Base-by-base conservation (phyloP, 2,113 vertebrate genomes). In the Lophius piscatorius region DNA sequence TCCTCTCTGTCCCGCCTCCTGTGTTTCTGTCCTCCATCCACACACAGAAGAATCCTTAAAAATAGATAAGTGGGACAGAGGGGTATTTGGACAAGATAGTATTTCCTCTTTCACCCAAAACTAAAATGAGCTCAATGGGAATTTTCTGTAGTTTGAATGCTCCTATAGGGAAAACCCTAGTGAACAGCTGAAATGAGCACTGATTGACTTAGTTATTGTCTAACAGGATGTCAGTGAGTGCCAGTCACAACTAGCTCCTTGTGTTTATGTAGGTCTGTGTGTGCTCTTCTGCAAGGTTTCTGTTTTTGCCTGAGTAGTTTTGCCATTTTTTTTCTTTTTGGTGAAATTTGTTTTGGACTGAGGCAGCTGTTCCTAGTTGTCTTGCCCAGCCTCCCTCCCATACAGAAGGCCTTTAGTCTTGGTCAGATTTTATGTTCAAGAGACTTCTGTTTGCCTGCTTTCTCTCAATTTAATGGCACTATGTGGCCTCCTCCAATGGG, bases 331-430 rank as follows among this genome's bases (percentile, higher is more conserved):
- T 13, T 34, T 23, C 35, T 34, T 4, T n/a, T 13, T 9, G 51
- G 39, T 62, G 59, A 50, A 45, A 70, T 78, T 76, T 65, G 50
- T 76, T 83, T 76, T 76, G 80, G 68, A 80, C 81, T 44, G 54
- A 69, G 84, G 84, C 89, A 91, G 88, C 89, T 91, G 89, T 85
- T 82, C 77, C 67, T 83, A 76, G 76, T 77, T 54, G 40, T 89
- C 84, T 82, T 47, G 70, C 74, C 70, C 80, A 68, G 81, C 63
- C 74, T 46, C 63, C 76, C 75, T 83, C 86, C 76, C 82, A 88
- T 82, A 89, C 87, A 90, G 76, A 87, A 76, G 86, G 72, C 67
- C 83, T 82, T 83, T 78, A 78, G 86, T 85, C 6, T 21, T 78
- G 84, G 84, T 88, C 74, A 76, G 78, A 64, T 55, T 73, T 45